Evolutionary conservation across 2,797 vertebrate species (phyloP), one percentile per base, ranked within the genome.

Genomic region (Girardinus metallicus): DNA sequence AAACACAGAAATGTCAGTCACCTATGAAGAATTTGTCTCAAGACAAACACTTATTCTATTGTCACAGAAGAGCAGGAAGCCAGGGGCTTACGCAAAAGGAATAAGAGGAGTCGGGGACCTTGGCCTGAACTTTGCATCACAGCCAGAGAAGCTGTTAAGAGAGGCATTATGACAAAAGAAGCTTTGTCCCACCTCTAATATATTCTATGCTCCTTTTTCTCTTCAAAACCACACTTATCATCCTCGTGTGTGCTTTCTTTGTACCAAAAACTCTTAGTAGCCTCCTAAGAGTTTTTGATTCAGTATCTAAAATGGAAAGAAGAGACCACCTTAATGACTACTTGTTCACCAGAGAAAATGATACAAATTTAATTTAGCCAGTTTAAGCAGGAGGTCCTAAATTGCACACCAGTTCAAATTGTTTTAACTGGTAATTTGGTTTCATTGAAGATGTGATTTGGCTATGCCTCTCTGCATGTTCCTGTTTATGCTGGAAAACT

Each of bases 11-110:
- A 87, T 87, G 87, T 91, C 91, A 90, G 78, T 90, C 88, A 91
- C 87, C 78, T 83, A 89, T 78, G 73, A 82, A 89, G 86, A 85
- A 83, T 89, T 89, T 91, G 88, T 90, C 89, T 89, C 82, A 91
- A 89, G 87, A 93, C 90, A 94, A 95, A 95, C 94, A 95, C 92
- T 93, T 94, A 90, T 95, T 91, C 92, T 92, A 95, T 95, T 95
- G 94, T 95, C 91, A 88, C 80, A 85, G 88, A 87, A 79, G 66
- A 86, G 91, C 89, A 93, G 92, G 92, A 93, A 94, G 93, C 89
- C 93, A 93, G 31, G 2, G 57, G 80, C 93, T 93, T 91, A 91
- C 81, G 91, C 91, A 93, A 91, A 94, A 92, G 90, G 89, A 92
- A 93, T 91, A 91, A 91, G 86, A 88, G 87, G 86, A 90, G 88